Base-by-base conservation (phyloP, 2,888 invertebrate genomes). In the Trissolcus japonicus region DNA sequence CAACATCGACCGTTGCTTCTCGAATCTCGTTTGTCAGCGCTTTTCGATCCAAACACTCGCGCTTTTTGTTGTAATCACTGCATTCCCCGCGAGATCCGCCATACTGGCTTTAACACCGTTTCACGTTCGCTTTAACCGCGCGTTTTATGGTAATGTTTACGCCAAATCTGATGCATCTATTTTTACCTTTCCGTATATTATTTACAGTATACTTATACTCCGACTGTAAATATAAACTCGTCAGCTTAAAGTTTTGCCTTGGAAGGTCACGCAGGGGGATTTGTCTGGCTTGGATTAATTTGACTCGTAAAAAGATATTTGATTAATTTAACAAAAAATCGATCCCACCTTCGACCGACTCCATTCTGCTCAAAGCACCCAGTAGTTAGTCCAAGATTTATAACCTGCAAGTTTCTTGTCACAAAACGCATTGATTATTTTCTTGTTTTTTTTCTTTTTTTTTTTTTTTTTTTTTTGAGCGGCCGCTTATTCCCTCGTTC, bases 1-100 rank as follows among this genome's bases (percentile, higher is more conserved):
- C 74, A 63, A 59, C 66, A 41, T 9, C 61, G n/a, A 25, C 61
- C 14, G n/a, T 56, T 56, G 51, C 57, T 63, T 41, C 55, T 53
- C 21, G 48, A 13, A 25, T 40, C 65, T 66, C 67, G 67, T 75
- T 68, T 75, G 74, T 75, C 74, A 68, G 74, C 59, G 68, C 54
- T 48, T 67, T 74, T 67, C 16, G 46, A 35, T 11, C 35, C 35
- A 11, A 35, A 9, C 35, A 11, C 35, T 35, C 35, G 35, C 35
- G 35, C 35, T 35, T 35, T 35, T 35, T 35, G 29, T 54, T 54
- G 55, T 21, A 35, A 54, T 54, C 63, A 16, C 63, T 35, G 51
- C 63, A 63, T 56, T 56, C 55, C 40, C 54, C 25, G 51, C 21
- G 35, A 55, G 16, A 35, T 35, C 53, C n/a, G 25, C 60, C 53